phyloP scores from a whole-genome alignment of 2,888 invertebrate genomes.

The Trichopria drosophilae region DNA sequence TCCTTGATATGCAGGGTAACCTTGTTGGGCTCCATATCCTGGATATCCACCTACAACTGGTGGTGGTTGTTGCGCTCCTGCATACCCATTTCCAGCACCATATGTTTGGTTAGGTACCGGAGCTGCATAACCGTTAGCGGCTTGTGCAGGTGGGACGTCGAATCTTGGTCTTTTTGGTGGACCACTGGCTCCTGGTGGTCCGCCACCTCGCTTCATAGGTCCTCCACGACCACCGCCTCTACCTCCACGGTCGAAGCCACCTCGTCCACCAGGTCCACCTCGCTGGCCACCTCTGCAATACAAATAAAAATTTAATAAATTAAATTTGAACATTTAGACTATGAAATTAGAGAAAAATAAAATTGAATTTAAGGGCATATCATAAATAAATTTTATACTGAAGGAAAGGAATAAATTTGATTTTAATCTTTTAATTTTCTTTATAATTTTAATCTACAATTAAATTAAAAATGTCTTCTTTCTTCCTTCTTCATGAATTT shows the following conservation, averaged over 20 bases:
- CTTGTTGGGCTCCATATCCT: constrained; percentile 50
- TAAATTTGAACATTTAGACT: too few relatives aligned
- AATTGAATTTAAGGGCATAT: not conserved
- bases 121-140: constrained; percentile 31
- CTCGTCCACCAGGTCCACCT: constrained; percentile 32
- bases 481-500: too few relatives aligned
- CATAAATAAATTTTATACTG: not conserved
- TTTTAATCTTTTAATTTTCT: too few relatives aligned
- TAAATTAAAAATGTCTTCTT: too few relatives aligned
- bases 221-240: constrained; percentile 60
- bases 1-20: constrained; percentile 53
- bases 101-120: constrained; percentile 36
- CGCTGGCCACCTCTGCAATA: constrained; percentile 22
- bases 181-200: constrained; percentile 63
- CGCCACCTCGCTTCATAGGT: constrained; percentile 58
- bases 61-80: constrained; percentile 47
- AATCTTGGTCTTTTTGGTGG: constrained; percentile 63
- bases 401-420: not conserved
- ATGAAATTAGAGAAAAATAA: too few relatives aligned
- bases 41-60: constrained; percentile 46
- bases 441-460: too few relatives aligned
- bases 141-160: constrained; percentile 48
- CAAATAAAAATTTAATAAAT: too few relatives aligned
- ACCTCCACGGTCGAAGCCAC: constrained; percentile 60
- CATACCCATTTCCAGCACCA: constrained; percentile 48